These are phyloP conservation scores for Pristionchus exspectatus DNA, from an alignment of 2,888 invertebrate genomes.

Conservation along the genomic window DNA sequence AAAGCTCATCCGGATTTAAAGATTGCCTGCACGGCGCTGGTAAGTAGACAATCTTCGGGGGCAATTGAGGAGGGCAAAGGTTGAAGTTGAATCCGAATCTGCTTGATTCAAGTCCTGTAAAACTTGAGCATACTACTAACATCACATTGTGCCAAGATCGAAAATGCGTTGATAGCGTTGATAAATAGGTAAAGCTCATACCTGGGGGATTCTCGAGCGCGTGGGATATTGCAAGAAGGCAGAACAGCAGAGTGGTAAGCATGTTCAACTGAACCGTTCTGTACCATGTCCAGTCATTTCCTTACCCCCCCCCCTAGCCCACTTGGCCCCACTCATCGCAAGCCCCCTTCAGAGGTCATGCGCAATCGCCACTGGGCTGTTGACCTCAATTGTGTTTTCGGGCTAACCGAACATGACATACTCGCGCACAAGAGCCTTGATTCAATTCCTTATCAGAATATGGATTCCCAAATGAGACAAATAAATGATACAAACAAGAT, in stretches of 20 bases:
- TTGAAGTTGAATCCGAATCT: constrained; percentile 28
- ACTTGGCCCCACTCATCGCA: not conserved
- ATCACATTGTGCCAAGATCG: not conserved
- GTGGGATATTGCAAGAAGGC: not conserved
- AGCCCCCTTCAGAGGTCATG: constrained; percentile 7
- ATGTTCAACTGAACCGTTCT: not conserved
- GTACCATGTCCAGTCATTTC: not conserved
- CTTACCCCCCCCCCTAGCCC: not conserved
- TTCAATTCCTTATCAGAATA: too few relatives aligned
- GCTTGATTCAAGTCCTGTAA: not conserved
- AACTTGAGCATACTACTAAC: too few relatives aligned
- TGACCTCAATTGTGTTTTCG: not conserved
- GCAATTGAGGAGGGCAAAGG: constrained; percentile 12
- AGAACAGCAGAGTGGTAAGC: not conserved
- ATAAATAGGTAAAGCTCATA: too few relatives aligned
- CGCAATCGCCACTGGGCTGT: not conserved
- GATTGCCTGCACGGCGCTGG: constrained; percentile 23
- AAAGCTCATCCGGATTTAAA: too few relatives aligned
- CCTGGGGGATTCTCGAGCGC: not conserved
- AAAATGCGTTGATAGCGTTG: too few relatives aligned
- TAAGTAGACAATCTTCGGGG: constrained; percentile 12
- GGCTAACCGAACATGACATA: too few relatives aligned
- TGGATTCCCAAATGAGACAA: too few relatives aligned
- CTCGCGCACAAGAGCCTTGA: too few relatives aligned
- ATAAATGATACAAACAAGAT: too few relatives aligned